Base-by-base conservation (phyloP, 1,140 invertebrate genomes). In the Drosophila neocordata region DNA sequence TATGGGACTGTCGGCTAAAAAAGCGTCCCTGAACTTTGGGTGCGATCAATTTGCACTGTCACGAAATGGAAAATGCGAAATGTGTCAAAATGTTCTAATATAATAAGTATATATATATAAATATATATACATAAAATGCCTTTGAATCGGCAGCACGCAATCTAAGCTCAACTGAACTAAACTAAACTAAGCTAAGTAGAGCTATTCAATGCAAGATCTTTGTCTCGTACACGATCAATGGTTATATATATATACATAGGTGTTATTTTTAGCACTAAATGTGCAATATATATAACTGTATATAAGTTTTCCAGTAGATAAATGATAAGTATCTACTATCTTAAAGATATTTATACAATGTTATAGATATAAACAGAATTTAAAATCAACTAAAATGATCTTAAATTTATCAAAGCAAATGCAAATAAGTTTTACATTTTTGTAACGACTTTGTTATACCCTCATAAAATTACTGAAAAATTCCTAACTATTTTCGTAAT, bases 1-100 rank as follows among this genome's bases (percentile, higher is more conserved):
- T 35, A 12, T 35, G 22, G 38, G 75, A 65, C 31, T 12, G 66
- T 18, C 12, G 22, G 58, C 18, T 41, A 63, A 51, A 52, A 51
- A 52, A 65, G 35, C 58, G 81, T 67, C 81, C 81, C 81, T 84
- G 81, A 84, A 84, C 81, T 84, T 84, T 84, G 81, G 77, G 81
- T 52, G 48, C 62, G 53, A 75, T 80, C 77, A 84, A 85, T 84
- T 84, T 85, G 81, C 81, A 84, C 81, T 66, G 81, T 70, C 81
- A 77, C 81, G 62, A 84, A 80, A 72, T 65, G 71, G 72, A 73
- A 82, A 60, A 65, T 65, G 56, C 62, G 57, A 74, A 71, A 83
- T 83, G 56, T 84, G 81, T 83, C 80, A 70, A 80, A 80, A 65
- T 69, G 64, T 4, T 55, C 9, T 24, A 41, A 34, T 56, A 34